Base-by-base conservation (phyloP, 2,113 vertebrate species). In the Callopanchax toddi region DNA sequence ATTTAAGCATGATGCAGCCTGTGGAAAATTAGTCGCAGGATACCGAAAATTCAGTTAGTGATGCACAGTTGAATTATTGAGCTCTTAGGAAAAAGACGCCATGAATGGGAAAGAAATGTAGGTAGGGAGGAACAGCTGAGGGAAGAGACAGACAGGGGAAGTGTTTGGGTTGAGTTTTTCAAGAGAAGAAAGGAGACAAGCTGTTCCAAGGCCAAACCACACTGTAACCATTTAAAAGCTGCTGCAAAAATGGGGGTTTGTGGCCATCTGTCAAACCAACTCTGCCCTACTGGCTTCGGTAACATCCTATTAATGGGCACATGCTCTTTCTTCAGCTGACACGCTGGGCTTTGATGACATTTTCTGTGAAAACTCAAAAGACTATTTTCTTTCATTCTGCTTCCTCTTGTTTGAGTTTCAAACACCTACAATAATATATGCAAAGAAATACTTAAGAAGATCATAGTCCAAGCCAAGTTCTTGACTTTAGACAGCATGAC, bases 261-360 rank as follows among this genome's bases (percentile, higher is more conserved):
- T 66, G 61, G 36, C 67, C 78, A 82, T 76, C 78, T 86, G 83
- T 78, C 73, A 76, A 62, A 64, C 50, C 52, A 61, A 25, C 13
- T 22, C 42, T 56, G 44, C 55, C 37, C 46, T 20, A 40, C 25
- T 69, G 52, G 58, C 61, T 79, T 62, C 71, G 39, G 36, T 74
- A 37, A 69, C 25, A 34, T 52, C 53, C 63, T 37, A 61, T 62
- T 67, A 39, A 56, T 57, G 37, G 23, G 12, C 43, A 39, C 39
- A n/a, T 55, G 39, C 63, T 63, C 21, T 43, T 46, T 51, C 50
- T 60, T 8, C 7, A 39, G 58, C n/a, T 49, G 25, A 71, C 43
- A 66, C 9, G 32, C 42, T 43, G 36, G 32, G 58, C 61, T 68
- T 79, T 78, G 23, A 64, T 69, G 44, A 26, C 50, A 69, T 42